Percentiles rank a stretch among this genome's conserved stretches.
phyloP scores from a whole-genome alignment of 2,888 invertebrate species.

The Tipula helvola region DNA sequence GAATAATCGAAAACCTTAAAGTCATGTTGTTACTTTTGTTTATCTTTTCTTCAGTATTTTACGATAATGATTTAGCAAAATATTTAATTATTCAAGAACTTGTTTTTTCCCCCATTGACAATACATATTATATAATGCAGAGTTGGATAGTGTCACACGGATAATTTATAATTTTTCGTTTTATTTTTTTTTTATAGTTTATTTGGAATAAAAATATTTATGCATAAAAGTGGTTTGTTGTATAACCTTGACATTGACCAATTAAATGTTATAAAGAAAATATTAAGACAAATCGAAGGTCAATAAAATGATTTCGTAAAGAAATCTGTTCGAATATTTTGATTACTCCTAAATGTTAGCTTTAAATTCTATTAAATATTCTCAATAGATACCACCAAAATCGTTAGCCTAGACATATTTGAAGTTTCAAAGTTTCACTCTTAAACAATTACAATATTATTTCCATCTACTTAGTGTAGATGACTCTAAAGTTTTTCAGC shows the following conservation, averaged over 20 bases:
- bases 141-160: background rate
- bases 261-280: background rate
- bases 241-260: background rate
- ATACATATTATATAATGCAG: no score
- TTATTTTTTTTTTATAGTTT: background rate
- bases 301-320: background rate
- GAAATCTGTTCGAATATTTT: background rate
- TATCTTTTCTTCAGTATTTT: background rate
- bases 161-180: background rate
- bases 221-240: background rate
- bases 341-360: background rate
- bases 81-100: background rate
- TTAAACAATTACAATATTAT: background rate
- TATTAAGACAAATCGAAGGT: background rate
- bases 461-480: background rate
- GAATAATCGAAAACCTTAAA: background rate
- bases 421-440: no score
- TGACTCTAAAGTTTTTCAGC: background rate
- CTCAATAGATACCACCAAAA: background rate
- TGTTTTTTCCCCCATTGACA: background rate
- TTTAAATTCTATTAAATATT: background rate
- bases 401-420: background rate
- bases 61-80: background rate
- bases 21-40: background rate
- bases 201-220: background rate